Percentiles rank a stretch among this genome's conserved stretches.
Conservation (phyloP, 2,888 invertebrate species). For the Ormyrus rosae region DNA sequence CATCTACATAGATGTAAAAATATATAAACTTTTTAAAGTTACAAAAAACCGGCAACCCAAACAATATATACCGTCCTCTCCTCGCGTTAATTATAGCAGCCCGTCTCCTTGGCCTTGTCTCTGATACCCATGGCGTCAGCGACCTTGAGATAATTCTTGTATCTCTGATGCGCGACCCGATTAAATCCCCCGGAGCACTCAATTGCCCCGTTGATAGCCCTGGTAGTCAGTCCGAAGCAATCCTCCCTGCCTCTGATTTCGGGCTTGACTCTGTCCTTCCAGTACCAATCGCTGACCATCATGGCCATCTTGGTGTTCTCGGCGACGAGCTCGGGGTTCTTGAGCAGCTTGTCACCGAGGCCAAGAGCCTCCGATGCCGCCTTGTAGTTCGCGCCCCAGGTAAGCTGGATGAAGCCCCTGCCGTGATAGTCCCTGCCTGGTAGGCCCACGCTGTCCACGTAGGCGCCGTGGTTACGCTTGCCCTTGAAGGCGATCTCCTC, state of each 20-base stretch:
- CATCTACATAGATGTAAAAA: too few species aligned
- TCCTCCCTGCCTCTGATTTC: background rate
- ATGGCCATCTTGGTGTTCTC: constrained; percentile 14
- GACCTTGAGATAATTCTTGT: constrained; percentile 28
- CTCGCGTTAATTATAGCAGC: constrained; percentile 36
- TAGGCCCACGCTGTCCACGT: constrained; percentile 38
- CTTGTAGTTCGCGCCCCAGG: constrained; percentile 46
- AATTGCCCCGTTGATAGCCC: constrained; percentile 11
- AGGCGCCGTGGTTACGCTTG: background rate
- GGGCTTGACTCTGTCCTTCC: constrained; percentile 22
- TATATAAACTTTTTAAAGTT: too few species aligned
- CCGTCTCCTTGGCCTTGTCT: constrained; percentile 22
- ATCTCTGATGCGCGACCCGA: constrained; percentile 9
- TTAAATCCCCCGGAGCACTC: constrained; percentile 20
- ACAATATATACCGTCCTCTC: too few species aligned
- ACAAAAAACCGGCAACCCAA: too few species aligned
- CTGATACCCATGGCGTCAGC: background rate
- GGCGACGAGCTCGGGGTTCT: constrained; percentile 43
- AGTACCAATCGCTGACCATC: constrained; percentile 36
- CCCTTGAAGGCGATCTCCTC: background rate
- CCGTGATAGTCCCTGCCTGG: constrained; percentile 43
- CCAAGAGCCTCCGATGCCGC: constrained; percentile 35
- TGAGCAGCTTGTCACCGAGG: constrained; percentile 24
- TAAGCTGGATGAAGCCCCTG: constrained; percentile 49
- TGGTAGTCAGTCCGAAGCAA: constrained; percentile 33